phyloP scores from a whole-genome alignment of 2,113 vertebrate species.

The Oxyruncus cristatus region DNA sequence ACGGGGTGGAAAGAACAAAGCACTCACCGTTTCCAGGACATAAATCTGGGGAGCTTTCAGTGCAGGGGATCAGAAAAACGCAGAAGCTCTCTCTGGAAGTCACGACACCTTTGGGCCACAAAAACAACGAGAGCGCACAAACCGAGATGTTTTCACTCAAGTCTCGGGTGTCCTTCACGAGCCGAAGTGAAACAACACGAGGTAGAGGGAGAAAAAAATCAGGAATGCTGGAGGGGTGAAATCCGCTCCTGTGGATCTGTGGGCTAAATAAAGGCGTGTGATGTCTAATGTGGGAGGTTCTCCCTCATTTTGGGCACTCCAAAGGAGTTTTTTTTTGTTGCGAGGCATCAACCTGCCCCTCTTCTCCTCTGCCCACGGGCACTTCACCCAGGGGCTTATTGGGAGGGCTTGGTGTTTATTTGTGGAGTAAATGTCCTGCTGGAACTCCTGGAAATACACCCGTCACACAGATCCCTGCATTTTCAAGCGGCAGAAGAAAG shows the following conservation, averaged over 20 bases:
- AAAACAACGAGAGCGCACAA: background rate
- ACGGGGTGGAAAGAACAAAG: background rate
- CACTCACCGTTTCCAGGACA: background rate
- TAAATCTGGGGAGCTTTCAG: background rate
- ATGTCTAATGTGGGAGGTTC: background rate
- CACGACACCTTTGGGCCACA: background rate
- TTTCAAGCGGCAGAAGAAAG: background rate
- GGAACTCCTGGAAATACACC: background rate
- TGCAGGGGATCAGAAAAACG: background rate
- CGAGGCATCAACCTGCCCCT: background rate
- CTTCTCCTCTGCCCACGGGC: background rate
- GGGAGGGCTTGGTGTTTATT: background rate
- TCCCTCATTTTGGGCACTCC: background rate
- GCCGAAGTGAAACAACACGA: background rate
- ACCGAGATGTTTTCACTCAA: background rate
- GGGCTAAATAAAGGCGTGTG: background rate
- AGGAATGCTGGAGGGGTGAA: background rate
- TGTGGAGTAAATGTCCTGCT: background rate
- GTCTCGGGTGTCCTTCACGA: background rate
- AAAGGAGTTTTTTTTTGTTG: background rate
- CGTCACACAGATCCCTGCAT: background rate
- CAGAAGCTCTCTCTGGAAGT: background rate
- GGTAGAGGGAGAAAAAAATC: background rate
- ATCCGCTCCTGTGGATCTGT: background rate
- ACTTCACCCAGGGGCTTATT: accelerated